phyloP scores from a whole-genome alignment of 2,797 vertebrate genomes.

The Eleutherodactylus coqui region DNA sequence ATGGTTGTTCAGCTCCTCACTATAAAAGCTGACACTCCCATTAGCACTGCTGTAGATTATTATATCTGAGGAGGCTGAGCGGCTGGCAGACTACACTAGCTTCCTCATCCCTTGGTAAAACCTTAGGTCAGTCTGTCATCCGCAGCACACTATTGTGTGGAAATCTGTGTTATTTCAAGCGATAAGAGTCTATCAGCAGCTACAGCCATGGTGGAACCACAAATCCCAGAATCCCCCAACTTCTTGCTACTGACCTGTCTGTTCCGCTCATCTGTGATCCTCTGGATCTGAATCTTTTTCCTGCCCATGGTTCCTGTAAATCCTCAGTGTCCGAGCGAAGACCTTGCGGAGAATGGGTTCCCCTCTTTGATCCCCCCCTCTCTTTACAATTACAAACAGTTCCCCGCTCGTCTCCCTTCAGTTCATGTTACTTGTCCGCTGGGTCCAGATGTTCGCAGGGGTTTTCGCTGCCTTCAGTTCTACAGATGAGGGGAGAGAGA shows the following conservation, averaged over 20 bases:
- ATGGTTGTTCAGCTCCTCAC: not conserved
- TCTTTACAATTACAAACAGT: conserved; percentile 61
- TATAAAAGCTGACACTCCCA: not conserved
- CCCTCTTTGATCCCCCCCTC: conserved; percentile 34
- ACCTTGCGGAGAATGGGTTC: conserved; percentile 61
- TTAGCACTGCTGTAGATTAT: not conserved
- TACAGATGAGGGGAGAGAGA: conserved; percentile 42
- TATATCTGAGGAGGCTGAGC: not conserved
- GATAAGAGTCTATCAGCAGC: not conserved
- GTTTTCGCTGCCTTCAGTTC: conserved; percentile 62
- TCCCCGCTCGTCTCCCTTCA: conserved; percentile 44
- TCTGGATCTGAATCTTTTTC: conserved; percentile 99
- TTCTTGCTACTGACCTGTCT: conserved; percentile 84
- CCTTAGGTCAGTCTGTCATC: too few relatives aligned
- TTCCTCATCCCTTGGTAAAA: too few relatives aligned
- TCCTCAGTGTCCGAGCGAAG: conserved; percentile 63
- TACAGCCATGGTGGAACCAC: not conserved
- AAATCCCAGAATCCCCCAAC: not conserved
- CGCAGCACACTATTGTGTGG: too few relatives aligned
- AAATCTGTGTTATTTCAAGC: not conserved
- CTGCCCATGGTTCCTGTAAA: conserved; percentile 88
- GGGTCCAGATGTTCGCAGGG: conserved; percentile 48
- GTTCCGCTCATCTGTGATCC: conserved; percentile 98
- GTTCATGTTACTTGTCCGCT: conserved; percentile 68
- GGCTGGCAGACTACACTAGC: too few relatives aligned